Evolutionary conservation across 2,797 vertebrate species (phyloP), one percentile per base, ranked within the genome.

Genomic region (Psittacula derbiana): DNA sequence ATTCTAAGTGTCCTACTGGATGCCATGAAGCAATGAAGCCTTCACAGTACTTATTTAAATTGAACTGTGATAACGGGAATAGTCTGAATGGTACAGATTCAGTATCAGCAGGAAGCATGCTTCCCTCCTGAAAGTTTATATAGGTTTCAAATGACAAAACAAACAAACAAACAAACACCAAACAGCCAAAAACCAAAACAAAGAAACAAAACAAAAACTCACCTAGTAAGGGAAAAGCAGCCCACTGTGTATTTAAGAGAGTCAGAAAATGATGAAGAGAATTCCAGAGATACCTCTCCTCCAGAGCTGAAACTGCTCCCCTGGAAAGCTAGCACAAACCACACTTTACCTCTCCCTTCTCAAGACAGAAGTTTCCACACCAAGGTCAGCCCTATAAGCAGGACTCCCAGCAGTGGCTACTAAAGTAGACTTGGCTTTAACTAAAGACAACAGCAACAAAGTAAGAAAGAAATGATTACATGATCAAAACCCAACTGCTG

Each of bases 381-480:
- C 1, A 1, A 58, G 27, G 7, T 16, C 5, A 1, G 43, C 18
- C 8, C 25, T 30, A 40, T 4, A 5, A 89, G 12, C 14, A 65
- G 33, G 12, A 61, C 44, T 7, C 31, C 44, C 53, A 78, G 53
- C 40, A 65, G 8, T 21, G 7, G 36, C 38, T 82, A n/a, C 40
- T 18, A 60, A 81, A 81, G 18, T 11, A 66, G 9, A 72, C 8
- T 17, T 52, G 20, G 21, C 47, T 88, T 72, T 31, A 88, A 41
- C 46, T 33, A 17, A 72, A 38, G 30, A 70, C 1, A 3, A 62
- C 4, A 28, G 13, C 53, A 53, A 44, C 2, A 91, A 9, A 70
- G 4, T 31, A 80, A 76, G 18, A 24, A 67, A 61, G 12, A 12
- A 81, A 53, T 4, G 30, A 52, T 20, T 5, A 15, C 18, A 41